These are phyloP conservation scores for Zelleria hepariella DNA, from an alignment of 2,888 invertebrate genomes.

Conservation along the genomic window DNA sequence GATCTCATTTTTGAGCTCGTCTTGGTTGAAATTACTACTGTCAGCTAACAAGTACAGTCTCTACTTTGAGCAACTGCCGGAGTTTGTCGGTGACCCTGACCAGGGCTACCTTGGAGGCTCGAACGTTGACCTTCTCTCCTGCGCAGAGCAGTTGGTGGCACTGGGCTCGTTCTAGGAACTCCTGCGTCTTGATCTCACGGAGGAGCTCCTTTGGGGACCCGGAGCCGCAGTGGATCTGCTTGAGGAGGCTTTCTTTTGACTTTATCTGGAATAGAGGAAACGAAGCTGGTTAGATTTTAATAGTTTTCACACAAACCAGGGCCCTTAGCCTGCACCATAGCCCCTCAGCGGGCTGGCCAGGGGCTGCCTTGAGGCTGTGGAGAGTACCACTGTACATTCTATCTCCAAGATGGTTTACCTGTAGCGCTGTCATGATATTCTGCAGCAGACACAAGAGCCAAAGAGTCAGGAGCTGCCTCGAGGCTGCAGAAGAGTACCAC, in stretches of 20 bases:
- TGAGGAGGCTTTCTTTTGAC: slow-evolving; percentile 83
- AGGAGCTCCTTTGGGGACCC: slow-evolving; percentile 65
- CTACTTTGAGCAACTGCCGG: slow-evolving; percentile 84
- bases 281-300: background rate
- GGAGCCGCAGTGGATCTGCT: slow-evolving; percentile 77
- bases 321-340: slow-evolving; percentile 87
- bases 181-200: slow-evolving; percentile 82
- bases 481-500: too few relatives aligned
- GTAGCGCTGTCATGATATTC: too few relatives aligned
- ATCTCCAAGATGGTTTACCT: too few relatives aligned
- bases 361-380: slow-evolving; percentile 78
- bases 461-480: too few relatives aligned
- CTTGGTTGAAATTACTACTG: slow-evolving; percentile 31
- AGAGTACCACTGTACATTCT: slow-evolving; percentile 84
- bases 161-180: slow-evolving; percentile 84
- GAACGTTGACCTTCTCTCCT: slow-evolving; percentile 84
- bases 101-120: slow-evolving; percentile 85
- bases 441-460: too few relatives aligned
- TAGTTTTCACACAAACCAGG: too few relatives aligned
- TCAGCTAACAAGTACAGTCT: slow-evolving; percentile 80
- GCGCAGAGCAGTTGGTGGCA: slow-evolving; percentile 84
- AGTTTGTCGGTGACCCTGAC: slow-evolving; percentile 89
- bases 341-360: slow-evolving; percentile 71
- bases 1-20: slow-evolving; percentile 50
- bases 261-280: slow-evolving; percentile 76